Evolutionary conservation across 2,113 vertebrate genomes (phyloP).

Genomic region (Cairina moschata): DNA sequence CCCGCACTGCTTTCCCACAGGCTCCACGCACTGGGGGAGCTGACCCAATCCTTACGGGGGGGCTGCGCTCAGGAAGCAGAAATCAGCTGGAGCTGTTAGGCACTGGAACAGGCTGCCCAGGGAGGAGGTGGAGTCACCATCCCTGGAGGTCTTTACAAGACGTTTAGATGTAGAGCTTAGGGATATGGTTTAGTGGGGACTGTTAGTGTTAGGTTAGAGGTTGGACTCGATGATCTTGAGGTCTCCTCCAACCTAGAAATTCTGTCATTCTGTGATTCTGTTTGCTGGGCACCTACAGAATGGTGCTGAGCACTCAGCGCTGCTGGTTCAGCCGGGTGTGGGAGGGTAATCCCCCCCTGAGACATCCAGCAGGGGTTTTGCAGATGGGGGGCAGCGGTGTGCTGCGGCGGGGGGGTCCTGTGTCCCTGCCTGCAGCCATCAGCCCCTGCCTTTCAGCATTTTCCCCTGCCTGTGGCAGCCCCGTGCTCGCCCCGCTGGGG

Average conservation of each 20-base stretch:
- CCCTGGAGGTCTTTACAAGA: no score
- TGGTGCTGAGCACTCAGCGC: accelerated
- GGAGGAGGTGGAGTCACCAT: no score
- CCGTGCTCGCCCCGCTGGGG: no score
- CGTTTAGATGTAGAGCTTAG: no score
- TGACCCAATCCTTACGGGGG: not conserved
- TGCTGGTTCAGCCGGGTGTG: not conserved
- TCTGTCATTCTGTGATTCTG: no score
- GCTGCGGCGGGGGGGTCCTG: not conserved
- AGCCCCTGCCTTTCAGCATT: not conserved
- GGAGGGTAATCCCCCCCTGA: accelerated
- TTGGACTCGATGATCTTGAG: no score
- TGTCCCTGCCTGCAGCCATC: accelerated
- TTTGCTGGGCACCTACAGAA: not conserved
- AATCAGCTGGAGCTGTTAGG: not conserved
- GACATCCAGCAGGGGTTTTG: not conserved
- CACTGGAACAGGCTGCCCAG: no score
- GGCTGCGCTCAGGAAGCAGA: not conserved
- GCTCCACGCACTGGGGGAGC: not conserved
- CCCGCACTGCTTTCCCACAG: not conserved
- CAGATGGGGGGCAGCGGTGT: not conserved
- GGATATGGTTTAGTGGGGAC: no score
- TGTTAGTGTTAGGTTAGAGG: no score
- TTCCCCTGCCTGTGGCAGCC: accelerated
- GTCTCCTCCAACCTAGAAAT: no score